Base-by-base conservation (phyloP, 64 coral and sea anemone genomes). In the Anthopleura sola region DNA sequence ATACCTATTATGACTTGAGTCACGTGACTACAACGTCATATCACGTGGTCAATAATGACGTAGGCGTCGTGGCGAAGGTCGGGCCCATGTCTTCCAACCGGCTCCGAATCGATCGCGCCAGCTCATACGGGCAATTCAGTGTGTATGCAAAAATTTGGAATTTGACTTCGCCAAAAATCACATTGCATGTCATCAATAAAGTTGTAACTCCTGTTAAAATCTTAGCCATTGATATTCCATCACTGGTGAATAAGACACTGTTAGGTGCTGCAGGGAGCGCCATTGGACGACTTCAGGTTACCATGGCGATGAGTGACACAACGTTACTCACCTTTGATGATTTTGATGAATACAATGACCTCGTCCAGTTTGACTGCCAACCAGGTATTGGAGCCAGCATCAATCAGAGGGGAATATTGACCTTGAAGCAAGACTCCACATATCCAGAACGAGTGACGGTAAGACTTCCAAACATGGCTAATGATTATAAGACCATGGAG, bases 251-350 rank as follows among this genome's bases (percentile, higher is more conserved):
- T 78, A 14, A 78, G 1, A 92, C 91, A 34, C 75, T 92, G 39
- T 32, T 78, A 19, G 91, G 91, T 37, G 46, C 82, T 36, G 71
- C 80, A 28, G 54, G 56, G 11, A 83, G 51, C 0, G 78, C 81
- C 7, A 23, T 19, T 18, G 75, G 80, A 81, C 87, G 84, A 31
- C 21, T 93, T 49, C 75, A 74, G n/a, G 92, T 89, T 21, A 81
- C 71, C 28, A 80, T 89, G 23, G 36, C 49, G 26, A 85, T 93
- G 75, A 89, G 89, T 58, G 87, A 93, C 75, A 55, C 49, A 48
- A 86, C 83, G 6, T 44, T 86, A 16, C 36, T 93, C 17, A 75
- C 56, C 32, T 55, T 93, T 17, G 53, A 82, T 48, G 81, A 93
- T 57, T 86, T 93, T 55, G 36, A 51, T 6, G 21, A 24, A 1